Percentiles rank a stretch among this genome's conserved stretches.
These are phyloP conservation scores for Tachina grossa DNA, from an alignment of 2,888 invertebrate species.

Conservation along the genomic window DNA sequence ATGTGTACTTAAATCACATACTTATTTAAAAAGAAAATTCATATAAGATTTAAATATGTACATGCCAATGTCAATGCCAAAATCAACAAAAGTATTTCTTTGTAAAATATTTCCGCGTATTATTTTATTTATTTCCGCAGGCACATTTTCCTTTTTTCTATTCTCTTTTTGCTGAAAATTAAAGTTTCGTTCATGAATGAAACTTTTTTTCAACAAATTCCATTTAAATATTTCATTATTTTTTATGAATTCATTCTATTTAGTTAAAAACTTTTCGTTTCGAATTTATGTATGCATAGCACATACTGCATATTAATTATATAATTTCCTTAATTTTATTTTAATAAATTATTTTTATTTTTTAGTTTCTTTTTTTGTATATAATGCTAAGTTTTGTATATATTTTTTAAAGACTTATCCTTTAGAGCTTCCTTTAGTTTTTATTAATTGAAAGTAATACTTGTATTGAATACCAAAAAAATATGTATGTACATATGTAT, in stretches of 20 bases:
- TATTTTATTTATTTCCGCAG: slow-evolving; percentile 62
- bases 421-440: slow-evolving; percentile 67
- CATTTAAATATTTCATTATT: slow-evolving; percentile 25
- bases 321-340: slow-evolving; percentile 45
- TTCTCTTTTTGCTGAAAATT: slow-evolving; percentile 4
- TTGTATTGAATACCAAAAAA: slow-evolving; percentile 33
- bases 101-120: slow-evolving; percentile 67
- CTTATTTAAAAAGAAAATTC: slow-evolving; percentile 30
- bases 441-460: not conserved
- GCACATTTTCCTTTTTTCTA: slow-evolving; percentile 68
- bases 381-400: slow-evolving; percentile 63
- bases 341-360: slow-evolving; percentile 38
- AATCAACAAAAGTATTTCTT: slow-evolving; percentile 56
- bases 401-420: slow-evolving; percentile 50
- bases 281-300: slow-evolving; percentile 48
- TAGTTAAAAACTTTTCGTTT: slow-evolving; percentile 61
- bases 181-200: not conserved
- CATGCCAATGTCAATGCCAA: slow-evolving; percentile 58
- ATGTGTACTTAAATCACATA: slow-evolving; percentile 76
- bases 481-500: no score
- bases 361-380: slow-evolving; percentile 2
- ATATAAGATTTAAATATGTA: slow-evolving; percentile 60
- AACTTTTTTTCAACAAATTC: slow-evolving; percentile 23
- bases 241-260: slow-evolving; percentile 42
- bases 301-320: no score